A percentile compares a stretch with the other conserved stretches of the same genome.
Evolutionary conservation across 2,113 vertebrate genomes (phyloP).

Genomic region (Caranx ignobilis): DNA sequence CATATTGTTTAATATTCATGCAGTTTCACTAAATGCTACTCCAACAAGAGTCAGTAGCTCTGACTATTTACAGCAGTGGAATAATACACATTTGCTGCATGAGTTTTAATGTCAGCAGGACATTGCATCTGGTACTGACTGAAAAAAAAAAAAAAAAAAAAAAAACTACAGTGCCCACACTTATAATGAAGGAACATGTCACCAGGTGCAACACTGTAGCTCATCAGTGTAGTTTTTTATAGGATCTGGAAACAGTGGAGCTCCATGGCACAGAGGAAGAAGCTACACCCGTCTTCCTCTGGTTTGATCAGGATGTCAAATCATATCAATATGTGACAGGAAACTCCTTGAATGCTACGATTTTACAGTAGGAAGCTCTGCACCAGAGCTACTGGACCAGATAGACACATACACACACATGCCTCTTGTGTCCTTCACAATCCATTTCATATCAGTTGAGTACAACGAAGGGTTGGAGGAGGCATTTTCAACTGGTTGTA

Average conservation of each 20-base stretch:
- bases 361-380: neutral
- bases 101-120: neutral
- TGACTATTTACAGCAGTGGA: neutral
- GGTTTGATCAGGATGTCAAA: neutral
- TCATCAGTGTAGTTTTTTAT: neutral
- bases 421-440: conserved; percentile 20
- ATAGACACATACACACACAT: neutral
- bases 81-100: neutral
- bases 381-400: neutral
- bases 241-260: neutral
- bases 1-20: neutral
- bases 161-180: neutral
- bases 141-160: neutral
- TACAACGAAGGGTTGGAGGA: conserved; percentile 4
- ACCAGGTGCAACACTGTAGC: neutral
- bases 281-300: neutral
- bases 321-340: neutral
- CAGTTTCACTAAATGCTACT: neutral
- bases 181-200: neutral
- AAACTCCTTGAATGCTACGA: neutral
- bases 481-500: conserved; percentile 15
- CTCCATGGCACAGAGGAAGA: neutral
- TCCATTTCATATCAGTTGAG: conserved; percentile 17
- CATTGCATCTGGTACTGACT: neutral
- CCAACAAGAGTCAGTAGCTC: neutral